These are phyloP conservation scores for Heliconius congener DNA, from an alignment of 1,140 invertebrate genomes.

Conservation along the genomic window DNA sequence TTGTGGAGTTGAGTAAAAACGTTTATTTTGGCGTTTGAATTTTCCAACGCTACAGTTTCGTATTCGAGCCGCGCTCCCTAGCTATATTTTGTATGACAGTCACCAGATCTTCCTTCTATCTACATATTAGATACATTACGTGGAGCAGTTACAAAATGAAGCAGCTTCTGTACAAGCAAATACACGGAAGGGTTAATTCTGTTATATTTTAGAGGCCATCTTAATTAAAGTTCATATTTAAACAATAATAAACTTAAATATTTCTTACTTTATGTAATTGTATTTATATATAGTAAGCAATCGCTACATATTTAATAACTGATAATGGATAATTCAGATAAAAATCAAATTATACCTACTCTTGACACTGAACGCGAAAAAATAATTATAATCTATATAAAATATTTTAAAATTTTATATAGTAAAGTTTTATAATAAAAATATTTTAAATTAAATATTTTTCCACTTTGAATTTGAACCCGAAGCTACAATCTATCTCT, in stretches of 20 bases:
- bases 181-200: conserved; percentile 31
- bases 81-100: conserved; percentile 67
- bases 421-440: too few relatives aligned
- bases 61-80: conserved; percentile 60
- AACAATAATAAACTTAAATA: background rate
- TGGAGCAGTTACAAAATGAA: conserved; percentile 46
- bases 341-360: too few relatives aligned
- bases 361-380: too few relatives aligned
- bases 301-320: too few relatives aligned
- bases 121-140: conserved; percentile 54
- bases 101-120: conserved; percentile 60
- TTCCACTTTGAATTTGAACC: too few relatives aligned
- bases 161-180: conserved; percentile 43
- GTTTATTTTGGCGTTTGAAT: conserved; percentile 34
- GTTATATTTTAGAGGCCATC: conserved; percentile 1
- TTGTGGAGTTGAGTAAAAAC: background rate
- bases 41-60: conserved; percentile 64
- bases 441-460: too few relatives aligned
- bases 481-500: too few relatives aligned
- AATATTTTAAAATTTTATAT: too few relatives aligned
- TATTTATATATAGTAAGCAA: background rate
- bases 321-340: too few relatives aligned
- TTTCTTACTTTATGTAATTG: background rate
- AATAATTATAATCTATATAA: too few relatives aligned
- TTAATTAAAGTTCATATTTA: background rate